Conservation (phyloP, 2,888 invertebrate genomes). For the Belgica antarctica region DNA sequence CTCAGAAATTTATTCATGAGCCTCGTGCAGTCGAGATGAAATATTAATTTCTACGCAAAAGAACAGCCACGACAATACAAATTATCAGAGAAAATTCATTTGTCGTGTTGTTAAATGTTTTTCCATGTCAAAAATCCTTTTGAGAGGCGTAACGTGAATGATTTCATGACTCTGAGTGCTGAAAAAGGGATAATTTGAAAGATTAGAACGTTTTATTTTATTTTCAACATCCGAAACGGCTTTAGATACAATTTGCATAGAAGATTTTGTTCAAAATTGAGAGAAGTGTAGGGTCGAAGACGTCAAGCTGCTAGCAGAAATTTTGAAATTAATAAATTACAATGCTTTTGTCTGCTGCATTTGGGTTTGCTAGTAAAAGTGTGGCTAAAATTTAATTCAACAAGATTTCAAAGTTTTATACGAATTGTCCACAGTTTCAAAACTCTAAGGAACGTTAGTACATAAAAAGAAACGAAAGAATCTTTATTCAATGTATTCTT, state of each 20-base stretch:
- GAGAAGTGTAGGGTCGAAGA: not conserved
- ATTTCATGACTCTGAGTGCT: conserved; percentile 10
- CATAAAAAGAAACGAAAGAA: too few relatives aligned
- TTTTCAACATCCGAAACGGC: conserved; percentile 2
- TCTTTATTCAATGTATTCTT: too few relatives aligned
- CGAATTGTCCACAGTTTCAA: too few relatives aligned
- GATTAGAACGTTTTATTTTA: conserved; percentile 35
- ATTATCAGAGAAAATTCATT: conserved; percentile 38
- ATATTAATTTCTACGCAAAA: conserved; percentile 18
- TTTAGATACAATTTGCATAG: conserved; percentile 2
- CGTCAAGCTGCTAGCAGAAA: not conserved
- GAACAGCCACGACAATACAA: conserved; percentile 29
- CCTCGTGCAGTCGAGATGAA: conserved; percentile 25
- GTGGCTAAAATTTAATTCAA: conserved; percentile 5
- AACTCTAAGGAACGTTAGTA: too few relatives aligned
- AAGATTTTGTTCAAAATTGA: not conserved
- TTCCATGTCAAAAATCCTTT: conserved; percentile 39
- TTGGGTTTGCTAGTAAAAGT: not conserved
- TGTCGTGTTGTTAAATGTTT: conserved; percentile 42
- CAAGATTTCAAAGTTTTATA: too few relatives aligned
- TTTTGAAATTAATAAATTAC: conserved; percentile 2
- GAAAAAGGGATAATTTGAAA: conserved; percentile 26
- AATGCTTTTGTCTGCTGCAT: not conserved
- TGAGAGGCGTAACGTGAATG: conserved; percentile 43
- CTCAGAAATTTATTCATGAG: conserved; percentile 36